A percentile compares a stretch with the other conserved stretches of the same genome.
Evolutionary conservation across 2,888 invertebrate genomes (phyloP).

Genomic region (Polydrusus cervinus): DNA sequence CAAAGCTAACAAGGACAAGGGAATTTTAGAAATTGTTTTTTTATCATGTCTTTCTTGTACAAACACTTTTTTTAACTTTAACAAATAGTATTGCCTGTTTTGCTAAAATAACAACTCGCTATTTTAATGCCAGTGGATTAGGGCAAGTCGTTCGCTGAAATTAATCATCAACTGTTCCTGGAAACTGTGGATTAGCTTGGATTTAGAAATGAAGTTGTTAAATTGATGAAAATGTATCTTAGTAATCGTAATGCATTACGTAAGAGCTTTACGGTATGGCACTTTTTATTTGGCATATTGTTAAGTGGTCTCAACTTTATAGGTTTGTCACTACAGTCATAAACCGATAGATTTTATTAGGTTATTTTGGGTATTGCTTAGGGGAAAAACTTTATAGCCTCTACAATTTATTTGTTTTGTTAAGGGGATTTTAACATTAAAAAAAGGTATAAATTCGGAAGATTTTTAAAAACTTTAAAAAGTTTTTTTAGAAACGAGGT

Average conservation of each 20-base stretch:
- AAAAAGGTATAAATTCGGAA: too few species aligned
- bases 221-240: conserved; percentile 55
- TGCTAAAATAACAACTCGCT: conserved; percentile 40
- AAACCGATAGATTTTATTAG: conserved; percentile 38
- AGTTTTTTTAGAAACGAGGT: too few species aligned
- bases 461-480: too few species aligned
- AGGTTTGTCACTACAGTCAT: conserved; percentile 27
- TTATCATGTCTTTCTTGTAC: too few species aligned
- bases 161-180: conserved; percentile 51
- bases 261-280: conserved; percentile 32
- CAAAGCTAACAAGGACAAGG: background rate
- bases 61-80: conserved; percentile 13
- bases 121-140: conserved; percentile 52
- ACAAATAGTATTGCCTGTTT: conserved; percentile 34
- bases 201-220: conserved; percentile 53
- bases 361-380: conserved; percentile 34
- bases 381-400: conserved; percentile 22
- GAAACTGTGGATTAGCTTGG: conserved; percentile 49
- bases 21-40: background rate
- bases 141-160: conserved; percentile 47
- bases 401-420: conserved; percentile 15
- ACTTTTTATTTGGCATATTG: conserved; percentile 47
- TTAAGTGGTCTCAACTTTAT: conserved; percentile 41
- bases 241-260: conserved; percentile 47
- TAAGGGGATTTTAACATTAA: too few species aligned